A percentile compares a stretch with the other conserved stretches of the same genome.
phyloP scores from a whole-genome alignment of 2,888 invertebrate genomes.

The Unio pictorum region DNA sequence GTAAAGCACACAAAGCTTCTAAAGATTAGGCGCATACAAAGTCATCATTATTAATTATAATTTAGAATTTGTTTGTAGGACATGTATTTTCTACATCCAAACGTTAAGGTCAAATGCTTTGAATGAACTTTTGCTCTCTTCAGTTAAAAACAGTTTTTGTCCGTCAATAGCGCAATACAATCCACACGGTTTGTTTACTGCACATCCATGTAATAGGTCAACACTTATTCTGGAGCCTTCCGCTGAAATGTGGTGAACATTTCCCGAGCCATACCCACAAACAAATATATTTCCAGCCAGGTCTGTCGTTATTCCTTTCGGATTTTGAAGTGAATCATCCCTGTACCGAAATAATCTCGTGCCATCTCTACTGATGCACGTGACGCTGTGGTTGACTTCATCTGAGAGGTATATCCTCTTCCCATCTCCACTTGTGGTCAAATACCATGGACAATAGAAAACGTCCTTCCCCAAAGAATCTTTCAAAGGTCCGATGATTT shows the following conservation, averaged over 20 bases:
- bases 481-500: slow-evolving; percentile 32
- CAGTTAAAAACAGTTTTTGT: too few species aligned
- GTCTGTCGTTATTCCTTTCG: slow-evolving; percentile 31
- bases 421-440: slow-evolving; percentile 30
- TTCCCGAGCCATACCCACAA: slow-evolving; percentile 37
- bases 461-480: slow-evolving; percentile 37
- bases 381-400: slow-evolving; percentile 24
- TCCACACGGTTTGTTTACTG: too few species aligned
- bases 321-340: slow-evolving; percentile 23
- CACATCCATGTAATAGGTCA: too few species aligned
- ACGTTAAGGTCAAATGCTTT: too few species aligned
- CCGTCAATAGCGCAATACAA: too few species aligned
- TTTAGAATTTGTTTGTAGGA: too few species aligned
- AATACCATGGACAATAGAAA: slow-evolving; percentile 30
- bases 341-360: slow-evolving; percentile 33
- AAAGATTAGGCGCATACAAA: too few species aligned
- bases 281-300: slow-evolving; percentile 35
- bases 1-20: too few species aligned
- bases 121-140: too few species aligned
- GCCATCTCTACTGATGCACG: slow-evolving; percentile 38
- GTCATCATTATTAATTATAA: too few species aligned
- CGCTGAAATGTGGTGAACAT: slow-evolving; percentile 20
- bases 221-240: too few species aligned
- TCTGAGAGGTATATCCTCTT: slow-evolving; percentile 37
- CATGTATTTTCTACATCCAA: too few species aligned